Percentiles rank a stretch among this genome's conserved stretches.
Conservation (phyloP, 2,888 invertebrate genomes). For the Colletes collaris region DNA sequence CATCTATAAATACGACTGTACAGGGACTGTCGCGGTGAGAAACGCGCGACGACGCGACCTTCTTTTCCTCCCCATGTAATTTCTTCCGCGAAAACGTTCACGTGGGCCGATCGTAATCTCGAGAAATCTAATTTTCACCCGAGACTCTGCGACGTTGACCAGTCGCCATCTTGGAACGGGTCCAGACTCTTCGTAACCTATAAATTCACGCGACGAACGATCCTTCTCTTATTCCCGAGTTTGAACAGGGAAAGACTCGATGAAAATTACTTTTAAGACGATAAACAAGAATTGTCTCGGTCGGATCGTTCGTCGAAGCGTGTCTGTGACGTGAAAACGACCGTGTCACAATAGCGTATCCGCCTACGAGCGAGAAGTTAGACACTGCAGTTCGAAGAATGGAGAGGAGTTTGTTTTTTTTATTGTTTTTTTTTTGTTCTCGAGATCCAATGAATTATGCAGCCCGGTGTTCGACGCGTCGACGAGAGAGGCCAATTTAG, state of each 20-base stretch:
- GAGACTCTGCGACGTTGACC: slow-evolving; percentile 1
- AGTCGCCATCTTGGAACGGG: slow-evolving; percentile 34
- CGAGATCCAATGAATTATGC: slow-evolving; percentile 24
- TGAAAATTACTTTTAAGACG: too few species aligned
- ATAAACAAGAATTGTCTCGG: too few species aligned
- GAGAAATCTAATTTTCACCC: slow-evolving; percentile 22
- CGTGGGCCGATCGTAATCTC: background rate
- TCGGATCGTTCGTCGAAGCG: too few species aligned
- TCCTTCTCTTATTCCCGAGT: too few species aligned
- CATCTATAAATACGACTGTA: slow-evolving; percentile 66
- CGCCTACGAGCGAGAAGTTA: background rate
- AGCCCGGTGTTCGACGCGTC: slow-evolving; percentile 2
- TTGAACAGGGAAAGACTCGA: too few species aligned
- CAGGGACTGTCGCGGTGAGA: slow-evolving; percentile 66
- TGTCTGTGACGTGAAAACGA: background rate
- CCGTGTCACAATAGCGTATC: background rate
- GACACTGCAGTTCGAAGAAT: background rate
- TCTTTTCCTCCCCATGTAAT: slow-evolving; percentile 45
- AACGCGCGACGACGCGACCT: slow-evolving; percentile 46
- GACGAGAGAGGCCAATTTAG: slow-evolving; percentile 32
- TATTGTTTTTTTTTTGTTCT: background rate
- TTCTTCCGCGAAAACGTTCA: slow-evolving; percentile 23
- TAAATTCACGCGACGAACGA: slow-evolving; percentile 15
- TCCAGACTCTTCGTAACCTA: slow-evolving; percentile 40
- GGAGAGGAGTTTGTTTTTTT: background rate